Evolutionary conservation across 2,888 invertebrate genomes (phyloP).

Genomic region (Drosophila basisetae): DNA sequence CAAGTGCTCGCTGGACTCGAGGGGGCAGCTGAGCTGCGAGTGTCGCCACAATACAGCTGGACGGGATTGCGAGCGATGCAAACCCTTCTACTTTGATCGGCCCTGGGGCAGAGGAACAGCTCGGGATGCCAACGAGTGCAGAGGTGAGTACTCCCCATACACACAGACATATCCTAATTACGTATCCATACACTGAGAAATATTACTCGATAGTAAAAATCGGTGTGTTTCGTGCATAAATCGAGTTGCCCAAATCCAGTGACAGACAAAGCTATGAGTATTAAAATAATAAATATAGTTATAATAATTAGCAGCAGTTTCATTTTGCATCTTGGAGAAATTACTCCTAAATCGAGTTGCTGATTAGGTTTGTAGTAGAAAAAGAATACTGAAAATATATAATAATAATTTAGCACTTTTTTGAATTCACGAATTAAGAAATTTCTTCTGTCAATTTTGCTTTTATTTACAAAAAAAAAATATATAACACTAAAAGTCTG

Average conservation of each 20-base stretch:
- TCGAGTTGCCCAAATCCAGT: neutral
- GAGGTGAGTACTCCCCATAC: slow-evolving; percentile 91
- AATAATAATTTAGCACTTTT: neutral
- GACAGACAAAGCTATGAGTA: neutral
- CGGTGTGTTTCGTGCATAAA: too few species aligned
- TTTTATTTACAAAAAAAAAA: neutral
- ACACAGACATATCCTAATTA: neutral
- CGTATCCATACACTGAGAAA: neutral
- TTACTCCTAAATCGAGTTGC: neutral
- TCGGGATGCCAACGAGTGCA: slow-evolving; percentile 98
- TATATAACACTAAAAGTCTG: neutral
- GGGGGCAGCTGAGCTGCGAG: slow-evolving; percentile 91
- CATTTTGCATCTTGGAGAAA: neutral
- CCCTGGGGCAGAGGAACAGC: slow-evolving; percentile 99
- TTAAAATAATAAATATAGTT: neutral
- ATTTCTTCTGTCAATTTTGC: neutral
- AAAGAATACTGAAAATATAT: neutral
- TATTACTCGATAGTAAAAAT: neutral
- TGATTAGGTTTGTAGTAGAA: neutral
- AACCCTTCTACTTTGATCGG: slow-evolving; percentile 99
- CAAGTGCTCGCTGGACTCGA: slow-evolving; percentile 89
- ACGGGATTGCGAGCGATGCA: slow-evolving; percentile 98
- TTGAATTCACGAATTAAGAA: neutral
- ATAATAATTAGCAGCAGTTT: neutral
- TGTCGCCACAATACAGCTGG: slow-evolving; percentile 99